These are phyloP conservation scores for Epinotia nisella DNA, from an alignment of 2,888 invertebrate genomes.

Conservation along the genomic window DNA sequence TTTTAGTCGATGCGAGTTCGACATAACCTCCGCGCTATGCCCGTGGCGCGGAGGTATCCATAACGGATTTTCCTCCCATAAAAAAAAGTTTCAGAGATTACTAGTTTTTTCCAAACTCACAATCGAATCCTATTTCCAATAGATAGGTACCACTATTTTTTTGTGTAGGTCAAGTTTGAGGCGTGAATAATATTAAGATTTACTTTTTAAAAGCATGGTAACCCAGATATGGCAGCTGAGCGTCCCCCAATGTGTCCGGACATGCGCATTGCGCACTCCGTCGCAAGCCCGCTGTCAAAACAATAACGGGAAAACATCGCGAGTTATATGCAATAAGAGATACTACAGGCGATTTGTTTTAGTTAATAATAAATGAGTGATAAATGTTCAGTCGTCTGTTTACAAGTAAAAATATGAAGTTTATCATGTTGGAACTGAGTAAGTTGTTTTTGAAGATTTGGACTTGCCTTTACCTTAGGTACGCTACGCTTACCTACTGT, in stretches of 20 bases:
- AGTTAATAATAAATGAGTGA: neutral
- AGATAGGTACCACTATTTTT: neutral
- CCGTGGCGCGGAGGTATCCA: too few relatives aligned
- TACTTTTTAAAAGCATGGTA: slow-evolving; percentile 8
- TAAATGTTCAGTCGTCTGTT: slow-evolving; percentile 3
- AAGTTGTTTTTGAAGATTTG: slow-evolving; percentile 24
- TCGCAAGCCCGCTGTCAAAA: slow-evolving; percentile 25
- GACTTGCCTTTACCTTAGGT: neutral
- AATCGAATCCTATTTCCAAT: too few relatives aligned
- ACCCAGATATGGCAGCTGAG: neutral
- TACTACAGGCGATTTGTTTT: neutral
- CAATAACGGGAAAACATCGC: slow-evolving; percentile 12
- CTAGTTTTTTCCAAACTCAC: too few relatives aligned
- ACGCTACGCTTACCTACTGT: too few relatives aligned
- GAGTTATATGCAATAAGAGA: neutral
- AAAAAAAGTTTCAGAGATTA: too few relatives aligned
- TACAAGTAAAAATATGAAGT: slow-evolving; percentile 28
- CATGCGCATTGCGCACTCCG: slow-evolving; percentile 42
- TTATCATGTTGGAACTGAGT: slow-evolving; percentile 32
- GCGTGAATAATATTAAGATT: neutral
- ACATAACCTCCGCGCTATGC: too few relatives aligned
- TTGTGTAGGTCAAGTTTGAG: neutral
- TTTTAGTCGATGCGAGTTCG: too few relatives aligned
- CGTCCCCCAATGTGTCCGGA: neutral
- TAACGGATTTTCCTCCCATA: too few relatives aligned